A percentile compares a stretch with the other conserved stretches of the same genome.
These are phyloP conservation scores for Channa striata DNA, from an alignment of 2,797 vertebrate genomes.

Conservation along the genomic window DNA sequence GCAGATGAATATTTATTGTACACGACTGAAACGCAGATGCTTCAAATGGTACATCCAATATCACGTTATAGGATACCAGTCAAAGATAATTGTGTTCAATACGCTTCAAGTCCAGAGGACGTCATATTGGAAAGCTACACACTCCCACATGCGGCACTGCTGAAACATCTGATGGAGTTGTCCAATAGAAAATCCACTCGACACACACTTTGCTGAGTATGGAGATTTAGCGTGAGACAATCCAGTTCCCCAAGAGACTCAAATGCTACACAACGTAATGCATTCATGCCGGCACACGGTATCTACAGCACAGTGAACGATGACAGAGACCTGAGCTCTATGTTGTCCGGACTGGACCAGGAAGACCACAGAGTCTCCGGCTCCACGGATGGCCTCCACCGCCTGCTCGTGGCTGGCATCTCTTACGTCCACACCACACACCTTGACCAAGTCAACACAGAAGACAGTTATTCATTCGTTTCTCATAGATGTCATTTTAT, in stretches of 20 bases:
- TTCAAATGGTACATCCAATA: slow-evolving; percentile 26
- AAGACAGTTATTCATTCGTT: not conserved
- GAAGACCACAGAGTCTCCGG: slow-evolving; percentile 91
- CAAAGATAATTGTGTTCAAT: slow-evolving; percentile 16
- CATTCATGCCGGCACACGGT: not conserved
- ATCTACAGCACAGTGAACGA: not conserved
- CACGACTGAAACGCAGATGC: slow-evolving; percentile 10
- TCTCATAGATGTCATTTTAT: not conserved
- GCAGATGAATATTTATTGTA: slow-evolving; percentile 27
- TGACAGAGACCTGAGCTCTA: slow-evolving; percentile 80
- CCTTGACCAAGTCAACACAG: slow-evolving; percentile 77
- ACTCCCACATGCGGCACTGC: slow-evolving; percentile 23
- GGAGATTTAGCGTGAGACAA: slow-evolving; percentile 22
- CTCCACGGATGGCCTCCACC: slow-evolving; percentile 95
- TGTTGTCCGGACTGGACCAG: slow-evolving; percentile 87
- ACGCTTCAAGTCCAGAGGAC: slow-evolving; percentile 28
- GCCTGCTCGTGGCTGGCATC: slow-evolving; percentile 96
- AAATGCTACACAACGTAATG: not conserved
- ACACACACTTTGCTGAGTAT: slow-evolving; percentile 11
- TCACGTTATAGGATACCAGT: slow-evolving; percentile 16
- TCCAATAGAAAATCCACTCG: slow-evolving; percentile 13
- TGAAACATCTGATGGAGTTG: slow-evolving; percentile 31
- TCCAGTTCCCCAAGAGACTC: not conserved
- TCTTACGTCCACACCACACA: slow-evolving; percentile 93
- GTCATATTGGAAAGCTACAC: slow-evolving; percentile 26